Percentiles rank a stretch among this genome's conserved stretches.
These are phyloP conservation scores for Rhingia rostrata DNA, from an alignment of 2,888 invertebrate species.

Conservation along the genomic window DNA sequence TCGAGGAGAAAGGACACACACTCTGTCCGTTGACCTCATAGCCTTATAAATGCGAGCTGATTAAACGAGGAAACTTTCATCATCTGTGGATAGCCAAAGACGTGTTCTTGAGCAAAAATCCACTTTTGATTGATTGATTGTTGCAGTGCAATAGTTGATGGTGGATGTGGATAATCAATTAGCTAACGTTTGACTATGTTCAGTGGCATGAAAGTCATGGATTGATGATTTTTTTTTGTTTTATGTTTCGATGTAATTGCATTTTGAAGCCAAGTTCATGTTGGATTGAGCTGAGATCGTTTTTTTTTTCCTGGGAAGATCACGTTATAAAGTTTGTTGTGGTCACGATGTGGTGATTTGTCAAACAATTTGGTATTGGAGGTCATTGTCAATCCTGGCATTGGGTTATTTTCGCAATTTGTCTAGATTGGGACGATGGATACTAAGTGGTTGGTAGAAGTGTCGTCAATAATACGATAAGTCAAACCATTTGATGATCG, in stretches of 20 bases:
- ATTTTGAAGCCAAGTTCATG: conserved; percentile 7
- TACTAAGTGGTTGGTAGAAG: no score
- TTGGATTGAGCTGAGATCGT: not conserved
- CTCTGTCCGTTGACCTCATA: not conserved
- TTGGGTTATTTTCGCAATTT: no score
- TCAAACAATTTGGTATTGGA: no score
- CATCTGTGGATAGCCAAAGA: conserved; percentile 13
- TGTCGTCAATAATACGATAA: no score
- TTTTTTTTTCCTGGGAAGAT: no score
- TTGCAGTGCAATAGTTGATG: not conserved
- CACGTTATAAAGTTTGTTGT: no score
- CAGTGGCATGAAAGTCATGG: conserved; percentile 12
- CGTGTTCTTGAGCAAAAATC: conserved; percentile 23
- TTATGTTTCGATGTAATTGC: not conserved
- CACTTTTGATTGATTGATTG: conserved; percentile 52
- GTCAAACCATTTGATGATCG: no score
- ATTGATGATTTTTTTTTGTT: no score
- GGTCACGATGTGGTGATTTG: no score
- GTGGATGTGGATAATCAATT: conserved; percentile 29
- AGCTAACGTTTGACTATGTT: conserved; percentile 7
- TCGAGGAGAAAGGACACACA: not conserved
- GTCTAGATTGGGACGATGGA: no score
- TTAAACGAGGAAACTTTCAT: conserved; percentile 49
- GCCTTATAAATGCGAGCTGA: not conserved
- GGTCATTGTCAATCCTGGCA: no score